A percentile compares a stretch with the other conserved stretches of the same genome.
Conservation (phyloP, 2,113 vertebrate genomes). For the Odocoileus hemionus region DNA sequence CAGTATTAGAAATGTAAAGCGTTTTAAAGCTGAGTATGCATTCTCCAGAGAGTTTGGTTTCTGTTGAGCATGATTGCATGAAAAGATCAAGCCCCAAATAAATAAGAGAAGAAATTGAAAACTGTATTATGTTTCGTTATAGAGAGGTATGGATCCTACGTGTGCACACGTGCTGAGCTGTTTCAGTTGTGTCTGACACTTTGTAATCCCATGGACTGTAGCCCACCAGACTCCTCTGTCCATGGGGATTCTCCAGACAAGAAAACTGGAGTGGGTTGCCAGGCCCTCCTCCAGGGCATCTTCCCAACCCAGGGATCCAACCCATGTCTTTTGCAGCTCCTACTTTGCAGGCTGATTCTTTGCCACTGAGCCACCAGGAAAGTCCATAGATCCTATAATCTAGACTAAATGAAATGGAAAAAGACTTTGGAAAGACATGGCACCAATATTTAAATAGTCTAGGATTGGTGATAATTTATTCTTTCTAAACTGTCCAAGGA, state of each 20-base stretch:
- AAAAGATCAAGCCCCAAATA: background rate
- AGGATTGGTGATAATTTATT: constrained; percentile 14
- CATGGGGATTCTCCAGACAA: background rate
- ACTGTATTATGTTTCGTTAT: background rate
- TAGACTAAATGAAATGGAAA: background rate
- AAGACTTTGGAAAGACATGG: background rate
- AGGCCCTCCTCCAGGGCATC: background rate
- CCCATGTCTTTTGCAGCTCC: background rate
- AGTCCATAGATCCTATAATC: background rate
- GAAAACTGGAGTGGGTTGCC: background rate
- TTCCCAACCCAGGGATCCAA: background rate
- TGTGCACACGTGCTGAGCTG: background rate
- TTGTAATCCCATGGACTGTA: background rate
- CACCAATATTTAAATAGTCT: constrained; percentile 11
- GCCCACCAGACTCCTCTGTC: background rate
- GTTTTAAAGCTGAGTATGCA: background rate
- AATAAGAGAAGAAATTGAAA: background rate
- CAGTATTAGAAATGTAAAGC: constrained; percentile 13
- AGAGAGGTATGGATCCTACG: background rate
- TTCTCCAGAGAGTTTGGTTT: background rate
- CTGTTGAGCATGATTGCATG: background rate
- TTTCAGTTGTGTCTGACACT: background rate
- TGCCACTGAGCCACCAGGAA: background rate
- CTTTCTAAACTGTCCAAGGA: background rate
- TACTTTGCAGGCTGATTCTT: background rate